Percentiles rank a stretch among this genome's conserved stretches.
Conservation (phyloP, 2,797 vertebrate genomes). For the Lagorchestes hirsutus region DNA sequence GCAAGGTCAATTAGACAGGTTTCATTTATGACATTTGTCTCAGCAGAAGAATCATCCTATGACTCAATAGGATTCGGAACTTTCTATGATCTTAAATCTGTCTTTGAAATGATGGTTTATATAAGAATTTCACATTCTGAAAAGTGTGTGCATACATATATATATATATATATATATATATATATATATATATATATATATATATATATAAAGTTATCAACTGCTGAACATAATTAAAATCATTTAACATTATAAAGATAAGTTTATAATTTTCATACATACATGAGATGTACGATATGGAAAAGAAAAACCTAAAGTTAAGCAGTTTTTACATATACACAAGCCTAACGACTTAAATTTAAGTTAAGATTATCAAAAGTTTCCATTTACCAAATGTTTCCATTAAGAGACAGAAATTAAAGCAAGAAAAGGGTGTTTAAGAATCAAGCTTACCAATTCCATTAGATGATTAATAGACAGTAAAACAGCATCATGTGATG, state of each 20-base stretch:
- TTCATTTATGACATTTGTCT: background rate
- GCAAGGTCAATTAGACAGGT: background rate
- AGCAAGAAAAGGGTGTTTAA: background rate
- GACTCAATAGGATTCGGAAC: constrained; percentile 33
- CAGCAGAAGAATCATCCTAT: background rate
- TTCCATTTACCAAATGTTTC: background rate
- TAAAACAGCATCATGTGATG: constrained; percentile 90
- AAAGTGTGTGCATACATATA: background rate
- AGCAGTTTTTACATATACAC: background rate
- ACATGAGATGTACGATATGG: background rate
- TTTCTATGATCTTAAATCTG: constrained; percentile 46
- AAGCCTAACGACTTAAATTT: background rate
- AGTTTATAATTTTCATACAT: constrained; percentile 26
- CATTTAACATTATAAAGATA: background rate
- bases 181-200: no score
- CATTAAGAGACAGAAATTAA: background rate
- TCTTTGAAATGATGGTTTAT: constrained; percentile 15
- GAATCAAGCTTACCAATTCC: constrained; percentile 90
- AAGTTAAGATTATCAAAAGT: background rate
- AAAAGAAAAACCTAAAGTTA: background rate
- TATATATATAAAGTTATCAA: background rate
- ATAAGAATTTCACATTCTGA: background rate
- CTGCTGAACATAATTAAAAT: background rate
- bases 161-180: no score
- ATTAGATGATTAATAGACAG: constrained; percentile 95